Evolutionary conservation across 2,888 invertebrate genomes (phyloP).

Genomic region (Gastrophysa polygoni): DNA sequence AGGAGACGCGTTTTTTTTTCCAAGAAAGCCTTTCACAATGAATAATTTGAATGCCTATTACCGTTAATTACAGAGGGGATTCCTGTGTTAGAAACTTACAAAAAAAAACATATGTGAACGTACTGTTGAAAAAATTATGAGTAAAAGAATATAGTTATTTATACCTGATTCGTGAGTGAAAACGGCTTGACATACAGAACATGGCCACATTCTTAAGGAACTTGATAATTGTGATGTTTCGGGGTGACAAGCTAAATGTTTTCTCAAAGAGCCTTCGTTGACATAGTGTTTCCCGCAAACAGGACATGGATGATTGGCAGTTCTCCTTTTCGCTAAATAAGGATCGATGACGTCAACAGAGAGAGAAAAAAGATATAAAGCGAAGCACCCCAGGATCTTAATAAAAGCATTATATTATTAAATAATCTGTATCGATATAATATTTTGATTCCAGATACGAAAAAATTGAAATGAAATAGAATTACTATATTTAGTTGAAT

Average conservation of each 20-base stretch:
- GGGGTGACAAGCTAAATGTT: conserved; percentile 92
- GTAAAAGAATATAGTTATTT: conserved; percentile 25
- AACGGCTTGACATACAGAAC: conserved; percentile 93
- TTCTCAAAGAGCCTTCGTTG: conserved; percentile 90
- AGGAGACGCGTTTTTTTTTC: conserved; percentile 1
- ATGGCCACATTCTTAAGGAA: conserved; percentile 93
- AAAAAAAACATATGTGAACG: conserved; percentile 37
- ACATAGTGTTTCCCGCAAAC: conserved; percentile 96
- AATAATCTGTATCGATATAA: conserved; percentile 30
- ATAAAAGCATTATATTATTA: conserved; percentile 37
- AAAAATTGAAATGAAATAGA: no score
- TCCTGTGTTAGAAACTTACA: neutral
- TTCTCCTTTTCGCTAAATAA: conserved; percentile 91
- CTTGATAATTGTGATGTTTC: conserved; percentile 86
- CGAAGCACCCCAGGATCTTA: conserved; percentile 58
- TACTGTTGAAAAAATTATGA: conserved; percentile 41
- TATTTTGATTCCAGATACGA: neutral
- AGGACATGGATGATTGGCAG: conserved; percentile 93
- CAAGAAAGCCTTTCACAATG: conserved; percentile 13
- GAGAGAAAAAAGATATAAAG: conserved; percentile 64
- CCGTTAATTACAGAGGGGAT: conserved; percentile 10
- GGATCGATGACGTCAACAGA: conserved; percentile 73
- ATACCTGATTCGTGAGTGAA: conserved; percentile 94
- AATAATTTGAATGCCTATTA: conserved; percentile 12
- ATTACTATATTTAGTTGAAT: no score